Percentiles rank a stretch among this genome's conserved stretches.
Evolutionary conservation across 2,797 vertebrate species (phyloP).

Genomic region (Myotis pilosus): DNA sequence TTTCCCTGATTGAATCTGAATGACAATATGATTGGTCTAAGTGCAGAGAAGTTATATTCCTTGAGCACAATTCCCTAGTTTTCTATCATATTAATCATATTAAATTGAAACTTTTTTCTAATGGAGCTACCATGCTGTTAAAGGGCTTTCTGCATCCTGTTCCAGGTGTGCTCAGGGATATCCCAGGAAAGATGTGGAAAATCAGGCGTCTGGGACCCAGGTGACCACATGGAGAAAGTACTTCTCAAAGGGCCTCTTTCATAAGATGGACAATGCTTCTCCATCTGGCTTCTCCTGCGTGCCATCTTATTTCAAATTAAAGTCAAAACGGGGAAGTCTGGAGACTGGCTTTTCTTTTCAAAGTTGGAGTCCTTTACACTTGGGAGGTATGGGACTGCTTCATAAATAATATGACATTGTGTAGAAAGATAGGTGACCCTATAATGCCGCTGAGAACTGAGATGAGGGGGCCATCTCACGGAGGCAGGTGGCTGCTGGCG

Average conservation of each 20-base stretch:
- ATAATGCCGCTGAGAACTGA: no score
- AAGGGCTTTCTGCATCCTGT: background rate
- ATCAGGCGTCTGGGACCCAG: background rate
- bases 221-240: background rate
- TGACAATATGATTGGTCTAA: background rate
- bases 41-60: background rate
- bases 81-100: background rate
- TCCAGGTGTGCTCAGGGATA: background rate
- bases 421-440: background rate
- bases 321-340: background rate
- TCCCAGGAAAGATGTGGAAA: background rate
- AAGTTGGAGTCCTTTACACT: background rate
- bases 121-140: background rate
- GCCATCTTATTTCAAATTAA: background rate
- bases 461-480: background rate
- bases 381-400: background rate
- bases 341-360: background rate
- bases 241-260: background rate
- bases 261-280: fast-evolving
- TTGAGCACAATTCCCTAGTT: background rate
- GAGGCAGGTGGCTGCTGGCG: background rate
- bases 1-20: background rate
- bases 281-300: background rate
- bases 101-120: background rate
- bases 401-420: background rate